Conservation (phyloP, 2,888 invertebrate genomes). For the Philereme transversata region DNA sequence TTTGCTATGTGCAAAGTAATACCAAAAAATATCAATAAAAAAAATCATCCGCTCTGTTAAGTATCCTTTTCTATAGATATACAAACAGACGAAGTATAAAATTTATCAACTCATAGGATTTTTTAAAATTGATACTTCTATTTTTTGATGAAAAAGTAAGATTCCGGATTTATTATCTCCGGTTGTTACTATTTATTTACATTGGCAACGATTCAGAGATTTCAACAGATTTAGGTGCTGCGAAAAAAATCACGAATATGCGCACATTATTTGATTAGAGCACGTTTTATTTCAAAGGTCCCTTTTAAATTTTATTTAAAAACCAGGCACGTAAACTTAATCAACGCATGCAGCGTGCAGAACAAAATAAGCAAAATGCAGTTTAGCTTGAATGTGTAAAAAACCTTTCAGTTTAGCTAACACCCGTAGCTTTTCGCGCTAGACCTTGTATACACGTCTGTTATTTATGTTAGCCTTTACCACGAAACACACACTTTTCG, state of each 20-base stretch:
- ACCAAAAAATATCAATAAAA: too few species aligned
- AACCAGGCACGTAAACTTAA: too few species aligned
- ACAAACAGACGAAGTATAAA: too few species aligned
- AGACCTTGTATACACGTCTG: too few species aligned
- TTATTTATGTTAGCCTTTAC: background rate
- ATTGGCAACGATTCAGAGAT: conserved; percentile 63
- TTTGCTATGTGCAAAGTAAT: too few species aligned
- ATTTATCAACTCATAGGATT: too few species aligned
- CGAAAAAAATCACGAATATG: conserved; percentile 52
- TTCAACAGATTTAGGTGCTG: conserved; percentile 54
- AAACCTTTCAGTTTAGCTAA: too few species aligned
- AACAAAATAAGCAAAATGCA: too few species aligned
- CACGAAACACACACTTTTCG: conserved; percentile 7
- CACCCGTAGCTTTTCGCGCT: too few species aligned
- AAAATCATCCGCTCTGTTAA: too few species aligned
- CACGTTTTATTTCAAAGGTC: background rate
- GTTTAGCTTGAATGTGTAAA: too few species aligned
- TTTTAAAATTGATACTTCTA: background rate
- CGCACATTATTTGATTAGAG: background rate
- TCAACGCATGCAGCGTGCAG: background rate
- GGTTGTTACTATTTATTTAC: conserved; percentile 50
- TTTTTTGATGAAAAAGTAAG: background rate
- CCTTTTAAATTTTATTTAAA: background rate
- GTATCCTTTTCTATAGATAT: too few species aligned
- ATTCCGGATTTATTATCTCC: conserved; percentile 38